Evolutionary conservation across 2,888 invertebrate species (phyloP).

Genomic region (Eristalis arbustorum): DNA sequence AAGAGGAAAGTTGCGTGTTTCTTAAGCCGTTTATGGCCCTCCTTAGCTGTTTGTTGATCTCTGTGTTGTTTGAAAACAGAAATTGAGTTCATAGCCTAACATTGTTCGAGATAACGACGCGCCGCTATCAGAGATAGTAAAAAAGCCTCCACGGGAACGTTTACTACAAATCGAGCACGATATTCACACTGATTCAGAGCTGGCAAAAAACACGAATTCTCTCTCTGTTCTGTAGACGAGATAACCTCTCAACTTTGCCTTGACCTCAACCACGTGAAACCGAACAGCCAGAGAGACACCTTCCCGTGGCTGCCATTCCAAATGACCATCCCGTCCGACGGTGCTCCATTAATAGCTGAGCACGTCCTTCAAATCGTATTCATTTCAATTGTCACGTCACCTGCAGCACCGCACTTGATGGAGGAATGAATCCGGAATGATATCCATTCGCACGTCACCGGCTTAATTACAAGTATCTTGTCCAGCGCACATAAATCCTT

Average conservation of each 20-base stretch:
- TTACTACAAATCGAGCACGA: no score
- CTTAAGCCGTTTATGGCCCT: background rate
- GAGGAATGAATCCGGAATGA: conserved; percentile 3
- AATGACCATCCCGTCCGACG: background rate
- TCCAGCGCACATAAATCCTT: conserved; percentile 53
- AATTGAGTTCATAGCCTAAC: background rate
- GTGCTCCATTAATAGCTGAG: background rate
- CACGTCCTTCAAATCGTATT: background rate
- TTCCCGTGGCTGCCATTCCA: background rate
- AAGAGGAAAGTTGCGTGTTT: no score
- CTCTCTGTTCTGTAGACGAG: no score
- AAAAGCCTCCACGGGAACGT: background rate
- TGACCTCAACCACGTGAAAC: no score
- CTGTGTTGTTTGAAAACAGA: background rate
- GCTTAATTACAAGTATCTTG: conserved; percentile 64
- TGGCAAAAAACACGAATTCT: no score
- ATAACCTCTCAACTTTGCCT: no score
- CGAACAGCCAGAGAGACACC: background rate
- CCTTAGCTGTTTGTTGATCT: background rate
- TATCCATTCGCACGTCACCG: conserved; percentile 28
- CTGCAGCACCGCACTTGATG: background rate
- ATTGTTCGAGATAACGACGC: background rate
- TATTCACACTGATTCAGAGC: no score
- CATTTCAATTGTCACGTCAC: background rate
- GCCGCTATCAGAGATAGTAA: background rate